Conservation (phyloP, 2,113 vertebrate genomes). For the Zeus faber region DNA sequence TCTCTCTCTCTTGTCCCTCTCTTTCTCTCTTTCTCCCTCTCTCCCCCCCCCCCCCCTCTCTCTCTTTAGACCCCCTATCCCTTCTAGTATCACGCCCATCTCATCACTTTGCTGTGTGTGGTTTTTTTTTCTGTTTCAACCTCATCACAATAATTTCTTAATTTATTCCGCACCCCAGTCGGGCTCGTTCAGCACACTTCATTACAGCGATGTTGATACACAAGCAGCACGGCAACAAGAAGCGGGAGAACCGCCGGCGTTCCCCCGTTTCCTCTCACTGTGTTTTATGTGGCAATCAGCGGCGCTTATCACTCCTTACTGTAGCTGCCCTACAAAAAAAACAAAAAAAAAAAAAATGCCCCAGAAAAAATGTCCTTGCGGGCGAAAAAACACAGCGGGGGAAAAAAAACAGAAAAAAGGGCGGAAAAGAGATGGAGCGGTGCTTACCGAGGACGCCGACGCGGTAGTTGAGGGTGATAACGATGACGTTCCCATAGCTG, state of each 20-base stretch:
- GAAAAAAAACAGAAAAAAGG: background rate
- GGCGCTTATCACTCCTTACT: slow-evolving; percentile 44
- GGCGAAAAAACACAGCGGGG: slow-evolving; percentile 13
- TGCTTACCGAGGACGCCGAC: slow-evolving; percentile 93
- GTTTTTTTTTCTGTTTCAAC: slow-evolving; percentile 16
- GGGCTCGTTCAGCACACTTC: slow-evolving; percentile 43
- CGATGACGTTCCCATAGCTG: slow-evolving; percentile 98
- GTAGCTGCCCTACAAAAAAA: slow-evolving; percentile 56
- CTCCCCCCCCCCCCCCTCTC: background rate
- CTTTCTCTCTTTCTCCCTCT: slow-evolving; percentile 9
- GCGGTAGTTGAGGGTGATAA: slow-evolving; percentile 98
- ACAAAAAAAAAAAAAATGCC: slow-evolving; percentile 63
- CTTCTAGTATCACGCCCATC: slow-evolving; percentile 41
- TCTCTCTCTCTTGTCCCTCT: slow-evolving; percentile 19
- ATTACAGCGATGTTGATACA: slow-evolving; percentile 49
- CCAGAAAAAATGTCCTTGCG: slow-evolving; percentile 63
- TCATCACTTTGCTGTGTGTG: slow-evolving; percentile 30
- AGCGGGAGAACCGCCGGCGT: background rate
- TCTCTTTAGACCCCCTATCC: background rate
- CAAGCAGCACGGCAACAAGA: slow-evolving; percentile 29
- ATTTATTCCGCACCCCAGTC: slow-evolving; percentile 58
- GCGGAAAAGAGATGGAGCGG: slow-evolving; percentile 9
- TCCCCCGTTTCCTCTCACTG: background rate
- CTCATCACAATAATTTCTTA: slow-evolving; percentile 66
- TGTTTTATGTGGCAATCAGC: slow-evolving; percentile 50